phyloP scores from a whole-genome alignment of 2,113 vertebrate genomes.

The Lampris megalopsis region DNA sequence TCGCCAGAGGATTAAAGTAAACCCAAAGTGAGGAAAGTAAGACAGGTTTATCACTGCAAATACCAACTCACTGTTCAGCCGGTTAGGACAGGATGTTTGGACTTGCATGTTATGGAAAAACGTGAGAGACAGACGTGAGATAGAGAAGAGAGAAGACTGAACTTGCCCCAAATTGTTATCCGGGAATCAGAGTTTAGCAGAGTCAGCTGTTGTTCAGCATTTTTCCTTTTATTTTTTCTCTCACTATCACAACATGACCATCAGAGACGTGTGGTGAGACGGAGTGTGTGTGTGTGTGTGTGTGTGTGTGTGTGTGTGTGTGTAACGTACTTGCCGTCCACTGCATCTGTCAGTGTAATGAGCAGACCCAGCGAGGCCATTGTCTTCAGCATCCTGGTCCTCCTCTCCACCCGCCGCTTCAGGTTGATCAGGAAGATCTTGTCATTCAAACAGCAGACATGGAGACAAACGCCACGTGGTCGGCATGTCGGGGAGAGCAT shows the following conservation, averaged over 20 bases:
- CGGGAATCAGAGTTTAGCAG: neutral
- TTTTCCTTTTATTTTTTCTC: neutral
- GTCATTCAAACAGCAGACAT: neutral
- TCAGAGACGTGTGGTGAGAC: too few species aligned
- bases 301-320: neutral
- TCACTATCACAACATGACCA: too few species aligned
- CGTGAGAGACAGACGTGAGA: neutral
- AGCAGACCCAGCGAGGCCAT: conserved; percentile 87
- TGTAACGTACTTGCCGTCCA: conserved; percentile 93
- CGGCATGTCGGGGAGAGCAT: neutral
- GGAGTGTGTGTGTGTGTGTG: too few species aligned
- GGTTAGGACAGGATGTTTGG: conserved; percentile 10
- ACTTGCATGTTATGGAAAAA: conserved; percentile 2
- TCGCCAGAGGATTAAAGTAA: conserved; percentile 49
- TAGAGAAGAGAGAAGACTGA: neutral
- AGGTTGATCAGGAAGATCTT: conserved; percentile 96
- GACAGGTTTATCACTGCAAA: conserved; percentile 15
- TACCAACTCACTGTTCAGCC: conserved; percentile 11
- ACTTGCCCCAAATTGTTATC: neutral
- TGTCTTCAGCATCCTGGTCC: conserved; percentile 90
- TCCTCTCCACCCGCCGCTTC: conserved; percentile 90
- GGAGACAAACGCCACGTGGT: neutral
- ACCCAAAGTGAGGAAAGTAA: conserved; percentile 21
- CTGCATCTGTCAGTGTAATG: conserved; percentile 87
- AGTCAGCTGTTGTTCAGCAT: neutral